Conservation (phyloP, 53 echinoderm and acorn worm species). For the Crossaster papposus region DNA sequence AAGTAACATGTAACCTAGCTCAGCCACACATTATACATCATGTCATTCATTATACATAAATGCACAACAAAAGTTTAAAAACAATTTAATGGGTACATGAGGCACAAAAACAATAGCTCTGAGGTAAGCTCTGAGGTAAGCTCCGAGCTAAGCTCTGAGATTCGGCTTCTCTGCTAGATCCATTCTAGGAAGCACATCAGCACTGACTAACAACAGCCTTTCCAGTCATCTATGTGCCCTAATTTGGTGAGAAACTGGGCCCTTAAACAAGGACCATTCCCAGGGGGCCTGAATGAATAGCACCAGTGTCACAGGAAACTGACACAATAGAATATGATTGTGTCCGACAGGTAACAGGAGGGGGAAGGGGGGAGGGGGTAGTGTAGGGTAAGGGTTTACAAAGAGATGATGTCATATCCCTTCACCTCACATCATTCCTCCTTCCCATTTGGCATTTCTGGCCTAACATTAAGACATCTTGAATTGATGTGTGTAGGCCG, state of each 20-base stretch:
- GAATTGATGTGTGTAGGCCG: not conserved
- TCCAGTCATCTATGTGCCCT: slow-evolving; percentile 36
- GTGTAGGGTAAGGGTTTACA: not conserved
- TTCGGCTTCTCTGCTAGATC: not conserved
- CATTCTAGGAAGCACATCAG: not conserved
- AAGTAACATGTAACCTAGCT: no score
- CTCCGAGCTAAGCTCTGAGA: no score
- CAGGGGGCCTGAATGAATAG: slow-evolving; percentile 33
- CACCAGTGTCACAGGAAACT: slow-evolving; percentile 42
- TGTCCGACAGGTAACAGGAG: slow-evolving; percentile 38
- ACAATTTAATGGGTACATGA: no score
- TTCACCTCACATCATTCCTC: not conserved
- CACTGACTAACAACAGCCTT: not conserved
- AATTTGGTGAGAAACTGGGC: slow-evolving; percentile 49
- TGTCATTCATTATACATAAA: no score
- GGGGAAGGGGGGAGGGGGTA: not conserved
- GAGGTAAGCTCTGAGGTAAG: no score
- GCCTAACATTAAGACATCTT: not conserved
- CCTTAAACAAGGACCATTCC: not conserved
- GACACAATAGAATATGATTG: slow-evolving; percentile 58
- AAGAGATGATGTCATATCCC: slow-evolving; percentile 44
- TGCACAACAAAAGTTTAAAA: no score
- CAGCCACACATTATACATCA: no score
- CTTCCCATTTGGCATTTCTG: not conserved
- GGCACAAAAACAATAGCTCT: no score